Conservation (phyloP, 1,140 invertebrate species). For the Trichomalopsis sarcophagae region DNA sequence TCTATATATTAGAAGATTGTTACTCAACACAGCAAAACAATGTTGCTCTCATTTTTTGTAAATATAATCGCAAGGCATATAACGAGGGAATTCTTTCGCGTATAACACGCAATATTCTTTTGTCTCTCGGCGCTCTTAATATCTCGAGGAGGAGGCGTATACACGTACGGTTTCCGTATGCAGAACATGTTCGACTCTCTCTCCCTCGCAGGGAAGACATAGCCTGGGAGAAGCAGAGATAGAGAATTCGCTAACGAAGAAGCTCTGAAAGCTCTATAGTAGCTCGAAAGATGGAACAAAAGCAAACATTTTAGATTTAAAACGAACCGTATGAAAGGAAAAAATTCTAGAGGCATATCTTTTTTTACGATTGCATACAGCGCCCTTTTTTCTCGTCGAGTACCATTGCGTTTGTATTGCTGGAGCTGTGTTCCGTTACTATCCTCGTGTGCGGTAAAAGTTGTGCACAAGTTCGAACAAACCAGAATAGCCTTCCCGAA, state of each 20-base stretch:
- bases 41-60: not conserved
- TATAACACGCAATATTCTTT: not conserved
- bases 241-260: not conserved
- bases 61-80: not conserved
- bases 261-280: not conserved
- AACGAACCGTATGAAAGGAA: not conserved
- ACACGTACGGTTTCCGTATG: not conserved
- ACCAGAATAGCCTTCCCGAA: too few relatives aligned
- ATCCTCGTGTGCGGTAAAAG: too few relatives aligned
- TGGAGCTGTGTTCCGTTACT: too few relatives aligned
- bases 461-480: too few relatives aligned
- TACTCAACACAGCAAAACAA: not conserved
- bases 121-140: not conserved
- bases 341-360: too few relatives aligned
- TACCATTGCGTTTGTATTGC: too few relatives aligned
- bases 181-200: not conserved
- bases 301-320: not conserved
- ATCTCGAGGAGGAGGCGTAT: not conserved
- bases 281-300: not conserved
- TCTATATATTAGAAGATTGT: not conserved
- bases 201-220: not conserved
- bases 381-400: too few relatives aligned
- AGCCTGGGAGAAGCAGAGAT: not conserved
- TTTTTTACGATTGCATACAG: too few relatives aligned
- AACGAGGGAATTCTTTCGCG: not conserved